Evolutionary conservation across 2,113 vertebrate species (phyloP), one percentile per base, ranked within the genome.

Genomic region (Equus przewalskii): DNA sequence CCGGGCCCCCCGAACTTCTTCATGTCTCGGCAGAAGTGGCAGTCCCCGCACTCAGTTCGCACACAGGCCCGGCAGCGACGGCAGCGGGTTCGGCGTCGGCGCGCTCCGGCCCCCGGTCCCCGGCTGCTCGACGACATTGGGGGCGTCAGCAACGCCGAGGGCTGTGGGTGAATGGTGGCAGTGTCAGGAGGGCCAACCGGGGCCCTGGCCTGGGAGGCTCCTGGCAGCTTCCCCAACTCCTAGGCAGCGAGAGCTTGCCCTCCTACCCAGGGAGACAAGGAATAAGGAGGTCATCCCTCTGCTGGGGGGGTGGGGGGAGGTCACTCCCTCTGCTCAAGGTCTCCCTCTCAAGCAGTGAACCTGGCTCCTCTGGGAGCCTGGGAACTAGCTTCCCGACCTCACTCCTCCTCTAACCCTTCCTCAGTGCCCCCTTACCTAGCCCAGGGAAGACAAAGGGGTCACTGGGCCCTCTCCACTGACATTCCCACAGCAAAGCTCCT

Each of bases 11-110:
- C 99, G 0, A 99, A 99, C 98, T 99, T 99, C 99, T 99, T 99
- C 99, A 99, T 99, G 99, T 99, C 99, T 97, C 99, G 99, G 96
- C 99, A 99, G 99, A 99, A 99, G 99, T 99, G 99, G 97, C 99
- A 99, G 99, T 99, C 99, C 81, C 99, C 99, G 91, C 99, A 99
- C 99, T 99, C 99, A 4, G 98, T 99, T 97, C 99, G 99, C 98
- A 99, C 99, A 98, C 99, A 99, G 98, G 99, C 99, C 98, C 99
- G 99, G 98, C 99, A 99, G 99, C 99, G 99, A 97, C 99, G 99
- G 98, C 99, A 99, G 98, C 99, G 99, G 67, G 99, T 99, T 98
- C 99, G 98, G 98, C 99, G 98, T 98, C 99, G 99, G 99, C 99
- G 98, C 92, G 99, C 99, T 97, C 99, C 99, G 79, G 99, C 99